Base-by-base conservation (phyloP, 1,140 invertebrate species). In the Mesaphorura yosii region DNA sequence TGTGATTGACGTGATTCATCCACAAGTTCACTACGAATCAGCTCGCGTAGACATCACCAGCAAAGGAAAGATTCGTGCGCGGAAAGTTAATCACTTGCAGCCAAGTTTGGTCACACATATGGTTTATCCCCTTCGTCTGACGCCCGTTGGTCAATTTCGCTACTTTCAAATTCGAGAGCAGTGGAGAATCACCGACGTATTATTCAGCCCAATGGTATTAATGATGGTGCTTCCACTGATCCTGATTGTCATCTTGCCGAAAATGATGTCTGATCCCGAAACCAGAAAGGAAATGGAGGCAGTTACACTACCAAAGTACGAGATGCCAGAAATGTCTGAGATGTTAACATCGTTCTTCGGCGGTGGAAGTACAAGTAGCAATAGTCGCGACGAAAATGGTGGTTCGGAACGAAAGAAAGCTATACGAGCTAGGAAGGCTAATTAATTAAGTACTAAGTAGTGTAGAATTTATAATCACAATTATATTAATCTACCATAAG, bases 211-310 rank as follows among this genome's bases (percentile, higher is more conserved):
- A 34, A 96, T 96, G 92, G 86, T 97, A 1, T 75, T 97, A 48
- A 97, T 96, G 84, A 97, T 97, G 91, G 80, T 96, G 23, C 66
- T 95, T 45, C 93, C 93, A 1, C 71, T 97, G 12, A 61, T 95
- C 1, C 68, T 96, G 0, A 87, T 98, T 57, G 85, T 96, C 79
- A 75, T 96, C 52, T 70, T 96, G 61, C 92, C 93, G 10, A 94
- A 95, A 71, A 83, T 96, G 76, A 89, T 97, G 80, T 95, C 90
- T 67, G 91, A 96, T 72, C 88, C 89, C 40, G 91, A 96, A 70
- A 89, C 91, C 1, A 87, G 78, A 78, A 90, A 78, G 74, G 90
- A 93, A 75, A 83, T 94, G 73, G 89, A 93, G 67, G 86, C 91
- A 62, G 75, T 93, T 25, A 81, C 81, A 59, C 72, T 88, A 58